phyloP scores from a whole-genome alignment of 2,797 vertebrate species.

The Hydrocynus forskahlii region DNA sequence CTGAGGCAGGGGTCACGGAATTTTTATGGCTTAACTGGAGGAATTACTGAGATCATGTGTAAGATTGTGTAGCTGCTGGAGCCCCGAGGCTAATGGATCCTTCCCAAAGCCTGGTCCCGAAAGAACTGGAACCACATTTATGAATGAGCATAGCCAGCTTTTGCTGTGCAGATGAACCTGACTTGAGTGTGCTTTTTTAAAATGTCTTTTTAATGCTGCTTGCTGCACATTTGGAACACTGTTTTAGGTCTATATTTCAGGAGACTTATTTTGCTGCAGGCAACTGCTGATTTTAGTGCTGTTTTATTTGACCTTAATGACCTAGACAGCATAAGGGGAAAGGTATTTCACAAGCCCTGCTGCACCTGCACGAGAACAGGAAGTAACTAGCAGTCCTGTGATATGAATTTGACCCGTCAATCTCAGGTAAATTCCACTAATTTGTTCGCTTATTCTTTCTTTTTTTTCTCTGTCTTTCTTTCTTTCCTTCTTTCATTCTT shows the following conservation, averaged over 20 bases:
- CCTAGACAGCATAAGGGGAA: conserved; percentile 10
- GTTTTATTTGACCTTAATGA: conserved; percentile 19
- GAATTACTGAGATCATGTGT: conserved; percentile 1
- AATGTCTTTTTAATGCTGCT: background rate
- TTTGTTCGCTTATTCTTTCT: background rate
- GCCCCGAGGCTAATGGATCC: conserved; percentile 6
- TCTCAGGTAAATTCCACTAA: no score
- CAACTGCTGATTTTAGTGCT: conserved; percentile 2
- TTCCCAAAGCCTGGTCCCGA: background rate
- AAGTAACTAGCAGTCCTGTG: background rate
- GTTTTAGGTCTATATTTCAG: background rate
- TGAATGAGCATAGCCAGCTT: conserved; percentile 6
- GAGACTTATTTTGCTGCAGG: conserved; percentile 24
- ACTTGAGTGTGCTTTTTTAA: background rate
- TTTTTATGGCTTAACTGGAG: conserved; percentile 15
- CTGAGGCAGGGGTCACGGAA: conserved; percentile 12
- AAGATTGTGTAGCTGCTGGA: conserved; percentile 2
- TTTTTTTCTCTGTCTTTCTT: background rate
- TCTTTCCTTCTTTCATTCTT: background rate
- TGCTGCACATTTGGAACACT: background rate
- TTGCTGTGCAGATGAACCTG: background rate
- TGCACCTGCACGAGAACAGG: conserved; percentile 30
- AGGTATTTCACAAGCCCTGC: background rate
- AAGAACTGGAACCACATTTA: background rate
- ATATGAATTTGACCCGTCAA: background rate